These are phyloP conservation scores for Netelia fuscicornis DNA, from an alignment of 2,888 invertebrate genomes.

Conservation along the genomic window DNA sequence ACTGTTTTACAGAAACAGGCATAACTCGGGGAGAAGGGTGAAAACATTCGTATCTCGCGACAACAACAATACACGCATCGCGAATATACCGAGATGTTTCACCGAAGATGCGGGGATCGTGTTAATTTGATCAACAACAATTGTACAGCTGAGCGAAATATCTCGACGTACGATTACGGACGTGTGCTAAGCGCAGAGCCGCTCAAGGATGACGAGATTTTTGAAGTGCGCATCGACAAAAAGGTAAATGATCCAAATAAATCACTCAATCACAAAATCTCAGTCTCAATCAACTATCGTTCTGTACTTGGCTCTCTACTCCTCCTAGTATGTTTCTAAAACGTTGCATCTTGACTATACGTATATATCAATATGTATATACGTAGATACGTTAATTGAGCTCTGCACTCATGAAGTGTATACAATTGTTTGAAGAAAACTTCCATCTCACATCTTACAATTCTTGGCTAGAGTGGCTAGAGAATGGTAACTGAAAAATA, in stretches of 20 bases:
- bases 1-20: slow-evolving; percentile 55
- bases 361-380: slow-evolving; percentile 9
- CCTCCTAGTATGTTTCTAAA: not conserved
- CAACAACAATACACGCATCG: slow-evolving; percentile 23
- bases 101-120: slow-evolving; percentile 93
- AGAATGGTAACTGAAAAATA: too few relatives aligned
- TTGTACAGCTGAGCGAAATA: slow-evolving; percentile 92
- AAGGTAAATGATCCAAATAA: slow-evolving; percentile 87
- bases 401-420: not conserved
- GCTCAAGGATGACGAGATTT: slow-evolving; percentile 92
- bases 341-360: not conserved
- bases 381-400: not conserved
- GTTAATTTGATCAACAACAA: slow-evolving; percentile 94
- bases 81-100: slow-evolving; percentile 86
- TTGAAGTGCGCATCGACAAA: slow-evolving; percentile 95
- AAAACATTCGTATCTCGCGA: slow-evolving; percentile 34
- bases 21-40: slow-evolving; percentile 57
- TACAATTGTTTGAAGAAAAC: not conserved
- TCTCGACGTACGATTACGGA: slow-evolving; percentile 95
- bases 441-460: not conserved
- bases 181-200: slow-evolving; percentile 93
- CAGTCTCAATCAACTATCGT: too few relatives aligned
- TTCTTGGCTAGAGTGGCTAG: too few relatives aligned
- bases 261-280: too few relatives aligned
- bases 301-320: not conserved